A percentile compares a stretch with the other conserved stretches of the same genome.
These are phyloP conservation scores for Melanotaenia maccullochi DNA, from an alignment of 2,797 vertebrate genomes.

Conservation along the genomic window DNA sequence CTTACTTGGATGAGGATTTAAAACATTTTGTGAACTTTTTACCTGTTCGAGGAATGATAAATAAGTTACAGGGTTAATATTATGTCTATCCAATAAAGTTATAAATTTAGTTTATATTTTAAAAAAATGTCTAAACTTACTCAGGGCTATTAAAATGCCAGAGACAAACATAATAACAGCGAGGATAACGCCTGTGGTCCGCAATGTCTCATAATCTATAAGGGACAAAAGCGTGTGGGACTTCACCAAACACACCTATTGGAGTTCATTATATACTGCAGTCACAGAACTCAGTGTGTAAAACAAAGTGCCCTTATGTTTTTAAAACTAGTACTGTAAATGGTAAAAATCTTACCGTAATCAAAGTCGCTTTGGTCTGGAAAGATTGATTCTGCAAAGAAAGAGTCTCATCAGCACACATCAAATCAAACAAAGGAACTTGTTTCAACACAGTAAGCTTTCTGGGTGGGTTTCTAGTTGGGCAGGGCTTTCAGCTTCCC, in stretches of 20 bases:
- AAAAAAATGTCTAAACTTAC: conserved; percentile 73
- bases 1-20: conserved; percentile 87
- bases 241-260: conserved; percentile 9
- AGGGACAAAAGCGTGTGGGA: conserved; percentile 29
- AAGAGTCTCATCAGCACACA: conserved; percentile 17
- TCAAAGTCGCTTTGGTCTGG: conserved; percentile 81
- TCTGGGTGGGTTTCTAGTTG: not conserved
- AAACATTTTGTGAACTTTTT: conserved; percentile 88
- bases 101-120: conserved; percentile 9
- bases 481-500: conserved; percentile 35
- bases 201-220: conserved; percentile 85
- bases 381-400: conserved; percentile 70
- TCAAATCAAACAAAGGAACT: not conserved
- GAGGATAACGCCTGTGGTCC: conserved; percentile 83
- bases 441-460: conserved; percentile 21
- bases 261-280: conserved; percentile 2
- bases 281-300: not conserved
- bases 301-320: not conserved
- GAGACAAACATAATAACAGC: conserved; percentile 82
- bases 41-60: conserved; percentile 82
- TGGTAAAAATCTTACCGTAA: conserved; percentile 76
- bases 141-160: conserved; percentile 86
- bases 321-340: not conserved
- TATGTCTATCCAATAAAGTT: conserved; percentile 17
- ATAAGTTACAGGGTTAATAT: conserved; percentile 55